Percentiles rank a stretch among this genome's conserved stretches.
phyloP scores from a whole-genome alignment of 2,888 invertebrate genomes.

The Ormia ochracea region DNA sequence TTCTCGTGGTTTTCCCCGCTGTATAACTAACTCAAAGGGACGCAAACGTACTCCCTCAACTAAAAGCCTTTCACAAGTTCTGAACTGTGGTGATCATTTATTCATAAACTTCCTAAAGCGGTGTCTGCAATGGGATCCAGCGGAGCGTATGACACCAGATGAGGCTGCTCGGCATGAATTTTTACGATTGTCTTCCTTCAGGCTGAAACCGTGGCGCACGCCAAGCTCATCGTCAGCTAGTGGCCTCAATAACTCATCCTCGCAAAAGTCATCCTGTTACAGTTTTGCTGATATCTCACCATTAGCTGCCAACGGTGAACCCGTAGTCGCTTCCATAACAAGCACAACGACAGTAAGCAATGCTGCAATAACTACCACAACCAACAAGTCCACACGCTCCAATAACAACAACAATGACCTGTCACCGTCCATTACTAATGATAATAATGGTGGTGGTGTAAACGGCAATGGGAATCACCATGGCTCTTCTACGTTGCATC shows the following conservation, averaged over 20 bases:
- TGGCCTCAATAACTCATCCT: slow-evolving; percentile 72
- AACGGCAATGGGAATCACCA: slow-evolving; percentile 45
- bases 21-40: slow-evolving; percentile 94
- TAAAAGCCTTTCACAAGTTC: slow-evolving; percentile 86
- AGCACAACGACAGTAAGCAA: slow-evolving; percentile 72
- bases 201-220: slow-evolving; percentile 74
- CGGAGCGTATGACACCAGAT: slow-evolving; percentile 92
- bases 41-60: slow-evolving; percentile 92
- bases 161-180: slow-evolving; percentile 94
- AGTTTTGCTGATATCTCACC: slow-evolving; percentile 74
- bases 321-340: slow-evolving; percentile 63
- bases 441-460: slow-evolving; percentile 8
- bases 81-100: slow-evolving; percentile 90
- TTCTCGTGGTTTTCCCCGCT: slow-evolving; percentile 93
- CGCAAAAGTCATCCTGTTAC: slow-evolving; percentile 74
- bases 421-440: slow-evolving; percentile 53
- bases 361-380: slow-evolving; percentile 72
- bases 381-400: slow-evolving; percentile 65
- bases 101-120: slow-evolving; percentile 94
- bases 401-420: slow-evolving; percentile 60
- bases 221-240: slow-evolving; percentile 74
- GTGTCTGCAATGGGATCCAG: slow-evolving; percentile 96
- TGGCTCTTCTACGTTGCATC: slow-evolving; percentile 56
- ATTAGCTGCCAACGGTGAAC: slow-evolving; percentile 58
- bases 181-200: slow-evolving; percentile 81